Percentiles rank a stretch among this genome's conserved stretches.
phyloP scores from a whole-genome alignment of 1,140 invertebrate genomes.

The Zaprionus davidi region DNA sequence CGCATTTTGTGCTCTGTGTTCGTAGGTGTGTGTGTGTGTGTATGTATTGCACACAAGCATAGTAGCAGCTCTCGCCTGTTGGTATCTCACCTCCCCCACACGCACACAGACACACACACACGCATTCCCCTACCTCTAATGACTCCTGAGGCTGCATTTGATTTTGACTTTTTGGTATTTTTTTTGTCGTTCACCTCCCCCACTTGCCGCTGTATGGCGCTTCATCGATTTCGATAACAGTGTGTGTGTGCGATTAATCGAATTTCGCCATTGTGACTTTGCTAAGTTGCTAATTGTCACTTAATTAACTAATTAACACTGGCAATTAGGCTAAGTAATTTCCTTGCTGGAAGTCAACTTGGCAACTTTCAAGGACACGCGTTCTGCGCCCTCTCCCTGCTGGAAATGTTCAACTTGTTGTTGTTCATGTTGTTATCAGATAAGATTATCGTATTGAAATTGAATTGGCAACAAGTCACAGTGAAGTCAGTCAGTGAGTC shows the following conservation, averaged over 20 bases:
- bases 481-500: no score
- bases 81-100: conserved; percentile 4
- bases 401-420: not conserved
- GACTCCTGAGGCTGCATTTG: conserved; percentile 42
- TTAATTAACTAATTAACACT: conserved; percentile 8
- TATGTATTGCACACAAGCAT: not conserved
- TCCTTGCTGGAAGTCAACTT: conserved; percentile 1
- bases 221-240: conserved; percentile 18
- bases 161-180: conserved; percentile 6
- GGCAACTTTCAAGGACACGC: not conserved
- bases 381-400: not conserved
- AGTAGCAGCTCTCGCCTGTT: not conserved
- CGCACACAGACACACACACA: not conserved
- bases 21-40: not conserved
- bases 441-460: conserved; percentile 3
- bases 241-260: conserved; percentile 23
- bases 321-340: conserved; percentile 4
- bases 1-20: conserved; percentile 1
- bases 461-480: not conserved
- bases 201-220: not conserved
- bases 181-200: not conserved
- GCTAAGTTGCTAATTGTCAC: conserved; percentile 4
- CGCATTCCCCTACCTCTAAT: not conserved
- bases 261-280: not conserved
- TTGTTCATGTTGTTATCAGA: not conserved